These are phyloP conservation scores for Poeciliopsis prolifica DNA, from an alignment of 2,113 vertebrate genomes.

Conservation along the genomic window DNA sequence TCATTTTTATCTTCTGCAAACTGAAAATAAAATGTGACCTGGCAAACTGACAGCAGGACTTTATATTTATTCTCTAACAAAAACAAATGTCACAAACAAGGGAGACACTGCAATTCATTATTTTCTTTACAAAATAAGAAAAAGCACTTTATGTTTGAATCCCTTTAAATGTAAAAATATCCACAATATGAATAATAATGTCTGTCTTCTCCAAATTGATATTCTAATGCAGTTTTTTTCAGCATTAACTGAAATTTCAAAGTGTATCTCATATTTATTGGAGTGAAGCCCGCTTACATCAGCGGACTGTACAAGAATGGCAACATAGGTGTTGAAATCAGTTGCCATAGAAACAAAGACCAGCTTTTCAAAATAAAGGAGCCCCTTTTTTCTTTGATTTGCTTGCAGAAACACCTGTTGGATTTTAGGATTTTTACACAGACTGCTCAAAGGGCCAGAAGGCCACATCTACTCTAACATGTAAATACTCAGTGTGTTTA, in stretches of 20 bases:
- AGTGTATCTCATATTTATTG: no score
- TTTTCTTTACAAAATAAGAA: background rate
- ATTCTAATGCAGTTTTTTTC: no score
- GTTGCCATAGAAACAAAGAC: background rate
- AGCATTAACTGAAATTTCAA: no score
- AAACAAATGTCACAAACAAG: background rate
- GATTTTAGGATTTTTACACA: background rate
- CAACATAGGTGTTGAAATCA: background rate
- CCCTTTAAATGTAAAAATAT: background rate
- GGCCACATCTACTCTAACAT: background rate
- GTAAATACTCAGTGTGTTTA: slow-evolving; percentile 42
- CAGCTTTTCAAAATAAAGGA: background rate
- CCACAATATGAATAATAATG: background rate
- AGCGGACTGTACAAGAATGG: no score
- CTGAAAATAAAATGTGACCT: background rate
- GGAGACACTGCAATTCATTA: no score
- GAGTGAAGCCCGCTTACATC: no score
- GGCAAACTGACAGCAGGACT: background rate
- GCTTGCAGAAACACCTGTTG: background rate
- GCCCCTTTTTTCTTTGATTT: background rate
- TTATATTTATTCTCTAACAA: background rate
- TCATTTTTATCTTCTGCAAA: no score
- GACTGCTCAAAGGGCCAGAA: no score
- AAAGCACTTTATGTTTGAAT: background rate
- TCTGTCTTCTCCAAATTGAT: background rate